Evolutionary conservation across 2,113 vertebrate species (phyloP).

Genomic region (Entomyzon cyanotis): DNA sequence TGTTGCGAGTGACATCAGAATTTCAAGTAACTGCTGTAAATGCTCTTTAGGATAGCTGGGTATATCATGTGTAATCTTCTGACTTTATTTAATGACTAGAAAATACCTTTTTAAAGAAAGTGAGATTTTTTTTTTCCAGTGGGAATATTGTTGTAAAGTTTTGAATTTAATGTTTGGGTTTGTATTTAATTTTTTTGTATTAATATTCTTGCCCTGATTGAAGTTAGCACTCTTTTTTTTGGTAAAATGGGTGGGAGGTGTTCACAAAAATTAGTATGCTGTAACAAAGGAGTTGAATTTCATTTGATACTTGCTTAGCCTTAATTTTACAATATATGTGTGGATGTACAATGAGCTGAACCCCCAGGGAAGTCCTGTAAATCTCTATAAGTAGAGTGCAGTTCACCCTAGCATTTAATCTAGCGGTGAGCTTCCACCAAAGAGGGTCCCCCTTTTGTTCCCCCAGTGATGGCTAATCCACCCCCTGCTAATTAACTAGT

Average conservation of each 20-base stretch:
- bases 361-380: background rate
- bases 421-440: background rate
- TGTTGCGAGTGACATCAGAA: background rate
- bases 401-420: background rate
- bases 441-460: background rate
- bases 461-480: background rate
- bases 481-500: background rate
- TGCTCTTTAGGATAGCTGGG: background rate
- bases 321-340: background rate
- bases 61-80: background rate
- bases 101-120: background rate
- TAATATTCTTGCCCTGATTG: background rate
- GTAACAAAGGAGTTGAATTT: background rate
- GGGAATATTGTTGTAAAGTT: background rate
- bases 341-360: background rate
- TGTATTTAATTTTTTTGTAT: background rate
- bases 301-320: background rate
- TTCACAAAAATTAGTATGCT: background rate
- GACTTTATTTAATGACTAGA: background rate
- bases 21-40: constrained; percentile 27
- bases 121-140: background rate
- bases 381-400: background rate
- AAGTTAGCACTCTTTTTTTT: background rate
- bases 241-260: background rate
- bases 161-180: background rate